Base-by-base conservation (phyloP, 1,140 invertebrate species). In the Leptinotarsa texana region DNA sequence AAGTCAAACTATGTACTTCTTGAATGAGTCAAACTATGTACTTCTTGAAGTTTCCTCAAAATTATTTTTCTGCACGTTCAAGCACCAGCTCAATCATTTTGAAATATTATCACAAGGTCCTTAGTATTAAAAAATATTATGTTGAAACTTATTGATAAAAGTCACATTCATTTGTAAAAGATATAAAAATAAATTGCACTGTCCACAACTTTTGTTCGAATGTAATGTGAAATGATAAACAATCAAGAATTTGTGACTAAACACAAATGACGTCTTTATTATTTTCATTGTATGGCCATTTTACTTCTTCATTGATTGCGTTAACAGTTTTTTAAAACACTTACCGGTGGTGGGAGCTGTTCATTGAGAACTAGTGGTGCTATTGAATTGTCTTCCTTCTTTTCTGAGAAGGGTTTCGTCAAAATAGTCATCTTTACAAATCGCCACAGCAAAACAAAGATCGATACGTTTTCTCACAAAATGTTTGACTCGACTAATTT, bases 381-480 rank as follows among this genome's bases (percentile, higher is more conserved):
- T 63, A 89, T 88, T 77, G 89, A 84, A 86, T 91, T 91, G 79
- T 92, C 89, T 49, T 86, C 83, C 68, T 91, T 91, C 84, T 92
- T 91, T 75, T 91, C 89, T 47, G 86, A 86, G 69, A 91, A 86
- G 5, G 90, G 89, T 83, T 91, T 92, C 13, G 90, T 92, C 78
- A 92, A 87, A 82, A 92, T 87, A 73, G 91, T 92, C 91, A 92
- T 92, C 74, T 63, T 65, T 1, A 70, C 27, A 22, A 63, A 13
- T 62, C 13, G 3, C 13, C 63, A 13, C 17, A 22, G 24, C 63
- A 24, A 70, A 42, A 57, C 21, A 70, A 22, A 22, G 17, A 70
- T 42, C 33, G 13, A 42, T 49, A 70, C 47, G 15, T 24, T n/a
- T 48, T 5, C 49, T 13, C 5, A 13, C 21, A 27, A 33, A 17